A percentile compares a stretch with the other conserved stretches of the same genome.
Conservation (phyloP, 2,888 invertebrate species). For the Chymomyza caudatula region DNA sequence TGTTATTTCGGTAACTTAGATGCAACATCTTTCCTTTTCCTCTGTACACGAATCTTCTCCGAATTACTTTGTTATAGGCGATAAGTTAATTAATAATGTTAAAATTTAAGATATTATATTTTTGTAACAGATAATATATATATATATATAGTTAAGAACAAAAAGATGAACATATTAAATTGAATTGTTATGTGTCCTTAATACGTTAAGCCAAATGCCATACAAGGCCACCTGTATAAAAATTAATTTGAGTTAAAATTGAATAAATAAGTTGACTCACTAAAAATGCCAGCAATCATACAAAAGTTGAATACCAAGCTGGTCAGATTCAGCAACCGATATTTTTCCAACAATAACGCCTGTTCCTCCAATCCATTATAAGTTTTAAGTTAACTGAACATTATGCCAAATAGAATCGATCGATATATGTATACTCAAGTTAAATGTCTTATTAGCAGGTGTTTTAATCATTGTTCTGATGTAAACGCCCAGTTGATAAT, state of each 20-base stretch:
- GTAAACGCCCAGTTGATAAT: slow-evolving; percentile 1
- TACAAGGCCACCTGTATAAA: not conserved
- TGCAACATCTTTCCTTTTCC: too few species aligned
- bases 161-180: too few species aligned
- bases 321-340: not conserved
- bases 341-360: not conserved
- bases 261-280: not conserved
- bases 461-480: not conserved
- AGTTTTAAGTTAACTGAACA: too few species aligned
- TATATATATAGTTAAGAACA: too few species aligned
- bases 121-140: too few species aligned
- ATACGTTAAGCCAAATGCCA: not conserved
- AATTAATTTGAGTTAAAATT: not conserved
- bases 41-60: too few species aligned
- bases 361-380: too few species aligned
- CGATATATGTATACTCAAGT: not conserved
- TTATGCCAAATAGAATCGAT: not conserved
- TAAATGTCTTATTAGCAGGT: not conserved
- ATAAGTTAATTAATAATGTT: too few species aligned
- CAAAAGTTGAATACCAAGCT: not conserved
- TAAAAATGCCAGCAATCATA: not conserved
- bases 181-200: too few species aligned
- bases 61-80: too few species aligned
- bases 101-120: too few species aligned
- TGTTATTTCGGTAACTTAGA: too few species aligned